Evolutionary conservation across 35 echinoderm and acorn worm species (phyloP), one percentile per base, ranked within the genome.

Genomic region (Anneissia japonica): DNA sequence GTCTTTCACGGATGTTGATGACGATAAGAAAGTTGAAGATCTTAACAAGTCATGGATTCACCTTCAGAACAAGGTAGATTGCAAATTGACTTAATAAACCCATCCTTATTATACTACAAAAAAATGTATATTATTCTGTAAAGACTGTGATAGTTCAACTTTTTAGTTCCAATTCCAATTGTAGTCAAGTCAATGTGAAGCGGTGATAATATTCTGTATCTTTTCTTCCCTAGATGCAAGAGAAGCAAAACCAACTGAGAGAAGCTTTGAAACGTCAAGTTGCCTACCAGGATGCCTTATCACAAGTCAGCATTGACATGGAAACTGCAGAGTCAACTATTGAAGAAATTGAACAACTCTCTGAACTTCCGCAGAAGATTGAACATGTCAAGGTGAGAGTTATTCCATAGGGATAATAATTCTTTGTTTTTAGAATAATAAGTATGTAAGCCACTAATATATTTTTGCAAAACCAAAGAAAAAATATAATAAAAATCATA

Each of bases 241-340:
- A 93, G 86, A 97, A 97, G 41, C 88, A 93, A 51, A 80, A 83
- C 30, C 46, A 90, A n/a, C 78, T 97, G 31, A 40, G 80, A 74
- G 91, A 90, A 37, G 95, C 95, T 35, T 82, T 97, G 30, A 89
- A 85, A 38, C 82, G 84, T 34, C 95, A 97, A 77, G 83, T 91
- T 55, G 95, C 88, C 28, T 93, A 93, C 31, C 85, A 93, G 40
- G 90, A 93, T 93, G 85, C 86, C 29, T 46, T 97, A 73, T 77
- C 88, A 23, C 75, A 93, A 35, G 39, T 97, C 35, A 93, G 88
- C 73, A 83, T 83, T 30, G 11, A 85, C 11, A 72, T 90, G 74
- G 95, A 93, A 30, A 86, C 74, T 36, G 89, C 88, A 43, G 84
- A 90, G 78, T 64, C 83, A 11, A 84, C 55, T 14, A 86, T 97